phyloP scores from a whole-genome alignment of 2,888 invertebrate species.

The Proisotoma minuta region DNA sequence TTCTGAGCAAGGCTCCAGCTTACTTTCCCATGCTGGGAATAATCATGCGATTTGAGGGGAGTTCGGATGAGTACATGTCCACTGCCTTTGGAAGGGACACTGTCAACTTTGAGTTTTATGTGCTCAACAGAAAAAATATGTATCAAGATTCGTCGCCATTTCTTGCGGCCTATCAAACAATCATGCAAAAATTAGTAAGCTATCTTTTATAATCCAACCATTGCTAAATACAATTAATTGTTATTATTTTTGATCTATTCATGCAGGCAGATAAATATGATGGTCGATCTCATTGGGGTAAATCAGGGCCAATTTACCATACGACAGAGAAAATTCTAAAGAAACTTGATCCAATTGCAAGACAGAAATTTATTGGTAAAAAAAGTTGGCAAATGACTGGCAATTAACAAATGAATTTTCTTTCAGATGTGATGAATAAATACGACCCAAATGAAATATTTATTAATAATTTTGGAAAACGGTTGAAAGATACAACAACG shows the following conservation, averaged over 20 bases:
- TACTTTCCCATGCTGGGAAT: conserved; percentile 3
- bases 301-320: conserved; percentile 20
- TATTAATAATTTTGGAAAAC: conserved; percentile 11
- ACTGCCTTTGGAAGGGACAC: background rate
- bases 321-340: background rate
- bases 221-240: too few species aligned
- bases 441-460: conserved; percentile 15
- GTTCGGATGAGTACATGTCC: conserved; percentile 7
- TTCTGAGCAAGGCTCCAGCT: background rate
- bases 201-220: too few species aligned
- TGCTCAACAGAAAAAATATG: conserved; percentile 3
- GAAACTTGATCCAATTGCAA: conserved; percentile 15
- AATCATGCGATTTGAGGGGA: conserved; percentile 5
- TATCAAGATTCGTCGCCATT: background rate
- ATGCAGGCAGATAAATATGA: background rate
- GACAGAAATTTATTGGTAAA: conserved; percentile 1
- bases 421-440: background rate
- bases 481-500: background rate
- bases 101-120: conserved; percentile 8
- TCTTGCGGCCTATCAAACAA: conserved; percentile 8
- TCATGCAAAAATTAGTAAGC: conserved; percentile 1
- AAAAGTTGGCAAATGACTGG: background rate
- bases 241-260: too few species aligned
- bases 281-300: conserved; percentile 28
- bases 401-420: background rate